These are phyloP conservation scores for Halcyon smyrnensis DNA, from an alignment of 2,797 vertebrate species.

Conservation along the genomic window DNA sequence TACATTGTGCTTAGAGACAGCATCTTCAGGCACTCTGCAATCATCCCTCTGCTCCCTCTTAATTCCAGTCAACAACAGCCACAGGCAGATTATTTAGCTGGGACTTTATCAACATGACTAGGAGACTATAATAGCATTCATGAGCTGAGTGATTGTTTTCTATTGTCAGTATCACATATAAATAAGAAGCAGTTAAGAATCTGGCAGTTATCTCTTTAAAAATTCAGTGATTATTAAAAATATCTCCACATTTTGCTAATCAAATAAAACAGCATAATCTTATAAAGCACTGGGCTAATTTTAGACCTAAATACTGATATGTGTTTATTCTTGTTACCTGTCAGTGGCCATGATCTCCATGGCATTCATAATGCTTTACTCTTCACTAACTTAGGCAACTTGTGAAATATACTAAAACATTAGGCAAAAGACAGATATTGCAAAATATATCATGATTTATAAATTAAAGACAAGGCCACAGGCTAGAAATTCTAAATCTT, in stretches of 20 bases:
- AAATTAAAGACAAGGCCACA: background rate
- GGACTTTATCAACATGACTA: background rate
- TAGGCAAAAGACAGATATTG: background rate
- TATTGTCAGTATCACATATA: background rate
- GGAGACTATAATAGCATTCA: background rate
- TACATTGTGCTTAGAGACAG: background rate
- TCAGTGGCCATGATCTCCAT: background rate
- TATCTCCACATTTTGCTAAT: background rate
- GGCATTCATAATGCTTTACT: background rate
- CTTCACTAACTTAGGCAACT: background rate
- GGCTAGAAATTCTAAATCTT: background rate
- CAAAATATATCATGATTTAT: background rate
- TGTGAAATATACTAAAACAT: background rate
- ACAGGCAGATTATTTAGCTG: background rate
- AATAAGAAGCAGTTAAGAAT: background rate
- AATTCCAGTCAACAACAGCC: background rate
- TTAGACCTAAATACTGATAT: slow-evolving; percentile 5
- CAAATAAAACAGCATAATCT: background rate
- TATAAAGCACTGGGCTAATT: background rate
- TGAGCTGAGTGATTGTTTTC: background rate
- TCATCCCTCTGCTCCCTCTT: background rate
- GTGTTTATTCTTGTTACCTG: background rate
- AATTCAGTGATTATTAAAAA: background rate
- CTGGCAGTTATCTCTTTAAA: background rate
- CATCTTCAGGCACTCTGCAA: background rate